phyloP scores from a whole-genome alignment of 2,113 vertebrate species.

The Panthera tigris region DNA sequence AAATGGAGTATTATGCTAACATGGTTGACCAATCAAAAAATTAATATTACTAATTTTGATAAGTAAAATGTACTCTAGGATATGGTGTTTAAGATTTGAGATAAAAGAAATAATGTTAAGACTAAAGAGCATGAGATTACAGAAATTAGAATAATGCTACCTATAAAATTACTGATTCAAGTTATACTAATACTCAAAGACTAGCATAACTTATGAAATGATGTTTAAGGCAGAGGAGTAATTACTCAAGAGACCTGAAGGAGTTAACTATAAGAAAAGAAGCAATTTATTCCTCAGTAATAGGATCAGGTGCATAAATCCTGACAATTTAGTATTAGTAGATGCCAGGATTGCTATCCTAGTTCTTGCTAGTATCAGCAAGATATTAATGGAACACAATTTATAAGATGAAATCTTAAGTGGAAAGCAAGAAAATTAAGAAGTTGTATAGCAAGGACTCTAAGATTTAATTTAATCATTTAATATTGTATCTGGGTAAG shows the following conservation, averaged over 20 bases:
- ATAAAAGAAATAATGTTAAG: background rate
- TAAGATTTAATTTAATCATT: slow-evolving; percentile 26
- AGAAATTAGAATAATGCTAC: background rate
- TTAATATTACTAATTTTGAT: background rate
- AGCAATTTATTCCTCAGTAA: slow-evolving; percentile 48
- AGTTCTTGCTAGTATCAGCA: slow-evolving; percentile 49
- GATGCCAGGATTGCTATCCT: background rate
- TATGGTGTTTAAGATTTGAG: background rate
- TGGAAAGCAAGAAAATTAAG: slow-evolving; percentile 59
- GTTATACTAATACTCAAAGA: slow-evolving; percentile 4
- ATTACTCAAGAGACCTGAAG: slow-evolving; percentile 22
- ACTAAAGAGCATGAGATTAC: background rate
- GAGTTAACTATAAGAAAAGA: slow-evolving; percentile 12
- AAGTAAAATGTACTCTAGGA: slow-evolving; percentile 1
- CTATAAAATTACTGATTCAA: background rate
- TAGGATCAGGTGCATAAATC: background rate
- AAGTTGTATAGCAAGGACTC: background rate
- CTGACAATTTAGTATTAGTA: background rate
- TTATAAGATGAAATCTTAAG: slow-evolving; percentile 55
- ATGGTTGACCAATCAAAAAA: background rate
- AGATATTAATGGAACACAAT: slow-evolving; percentile 58
- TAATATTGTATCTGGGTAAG: background rate
- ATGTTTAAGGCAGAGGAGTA: background rate
- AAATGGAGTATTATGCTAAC: background rate
- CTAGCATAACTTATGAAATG: background rate